A percentile compares a stretch with the other conserved stretches of the same genome.
phyloP scores from a whole-genome alignment of 2,888 invertebrate species.

The Geophilus truncorum region DNA sequence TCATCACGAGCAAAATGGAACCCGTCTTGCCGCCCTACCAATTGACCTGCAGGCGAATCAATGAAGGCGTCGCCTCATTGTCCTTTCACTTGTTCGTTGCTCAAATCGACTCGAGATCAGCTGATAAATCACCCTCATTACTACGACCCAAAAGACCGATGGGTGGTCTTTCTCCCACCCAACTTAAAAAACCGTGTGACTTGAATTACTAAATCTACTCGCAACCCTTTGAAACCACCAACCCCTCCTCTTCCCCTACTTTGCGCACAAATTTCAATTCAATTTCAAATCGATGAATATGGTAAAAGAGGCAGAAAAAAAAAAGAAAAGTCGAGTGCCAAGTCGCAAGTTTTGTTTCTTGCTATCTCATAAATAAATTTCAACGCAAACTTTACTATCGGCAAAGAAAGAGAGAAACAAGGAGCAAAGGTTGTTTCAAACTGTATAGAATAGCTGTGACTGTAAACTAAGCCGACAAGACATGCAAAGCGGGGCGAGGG shows the following conservation, averaged over 20 bases:
- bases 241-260: no score
- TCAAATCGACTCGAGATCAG: constrained; percentile 25
- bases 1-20: constrained; percentile 1
- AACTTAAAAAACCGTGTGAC: constrained; percentile 10
- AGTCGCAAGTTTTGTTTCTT: background rate
- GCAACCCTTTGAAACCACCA: background rate
- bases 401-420: background rate
- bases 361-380: background rate
- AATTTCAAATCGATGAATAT: background rate
- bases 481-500: background rate
- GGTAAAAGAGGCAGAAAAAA: background rate
- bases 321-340: background rate
- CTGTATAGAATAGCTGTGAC: background rate
- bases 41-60: constrained; percentile 17
- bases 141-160: constrained; percentile 2
- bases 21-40: background rate
- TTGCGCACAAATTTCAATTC: no score
- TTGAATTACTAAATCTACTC: background rate
- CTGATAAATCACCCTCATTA: constrained; percentile 19
- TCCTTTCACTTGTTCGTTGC: background rate
- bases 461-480: constrained; percentile 11
- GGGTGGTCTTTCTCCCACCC: constrained; percentile 12
- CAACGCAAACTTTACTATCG: background rate
- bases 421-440: constrained; percentile 5
- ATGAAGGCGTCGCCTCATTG: constrained; percentile 27